phyloP scores from a whole-genome alignment of 2,113 vertebrate species.

The Gadus macrocephalus region DNA sequence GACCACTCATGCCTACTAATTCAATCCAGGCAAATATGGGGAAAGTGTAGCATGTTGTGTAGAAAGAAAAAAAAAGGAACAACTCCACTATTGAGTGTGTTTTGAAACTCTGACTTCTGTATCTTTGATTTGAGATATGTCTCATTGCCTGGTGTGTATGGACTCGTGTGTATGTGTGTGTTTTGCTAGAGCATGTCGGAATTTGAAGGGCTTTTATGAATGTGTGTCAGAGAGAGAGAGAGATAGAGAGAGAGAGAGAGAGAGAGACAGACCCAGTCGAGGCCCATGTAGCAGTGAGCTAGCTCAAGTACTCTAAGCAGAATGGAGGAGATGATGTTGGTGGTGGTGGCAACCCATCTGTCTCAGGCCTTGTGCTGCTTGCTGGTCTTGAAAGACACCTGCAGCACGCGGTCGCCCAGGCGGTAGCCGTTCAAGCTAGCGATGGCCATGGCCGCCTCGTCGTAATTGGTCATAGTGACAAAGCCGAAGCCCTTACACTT shows the following conservation, averaged over 20 bases:
- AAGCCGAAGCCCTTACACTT: conserved; percentile 98
- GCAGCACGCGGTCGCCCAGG: conserved; percentile 91
- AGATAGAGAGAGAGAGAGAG: conserved; percentile 66
- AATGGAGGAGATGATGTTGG: conserved; percentile 51
- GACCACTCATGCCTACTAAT: conserved; percentile 70
- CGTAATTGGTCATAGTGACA: conserved; percentile 99
- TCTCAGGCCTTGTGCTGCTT: conserved; percentile 97
- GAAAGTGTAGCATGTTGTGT: conserved; percentile 75
- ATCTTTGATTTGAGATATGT: conserved; percentile 56
- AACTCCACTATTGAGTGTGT: conserved; percentile 69
- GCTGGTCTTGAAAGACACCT: conserved; percentile 99
- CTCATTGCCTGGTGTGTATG: conserved; percentile 22
- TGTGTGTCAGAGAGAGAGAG: conserved; percentile 46
- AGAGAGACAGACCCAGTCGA: conserved; percentile 76
- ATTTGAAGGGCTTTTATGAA: background rate
- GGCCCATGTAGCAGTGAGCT: conserved; percentile 73
- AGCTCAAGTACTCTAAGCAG: conserved; percentile 58
- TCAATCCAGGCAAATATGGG: conserved; percentile 79
- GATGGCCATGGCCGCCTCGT: conserved; percentile 95
- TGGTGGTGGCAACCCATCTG: conserved; percentile 44
- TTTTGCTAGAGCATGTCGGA: conserved; percentile 21
- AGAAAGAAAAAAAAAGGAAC: conserved; percentile 73
- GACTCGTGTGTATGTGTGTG: conserved; percentile 33
- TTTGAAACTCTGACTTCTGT: conserved; percentile 69
- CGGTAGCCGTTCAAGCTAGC: conserved; percentile 95